Evolutionary conservation across 2,888 invertebrate genomes (phyloP), one percentile per base, ranked within the genome.

Genomic region (Biston stratarius): DNA sequence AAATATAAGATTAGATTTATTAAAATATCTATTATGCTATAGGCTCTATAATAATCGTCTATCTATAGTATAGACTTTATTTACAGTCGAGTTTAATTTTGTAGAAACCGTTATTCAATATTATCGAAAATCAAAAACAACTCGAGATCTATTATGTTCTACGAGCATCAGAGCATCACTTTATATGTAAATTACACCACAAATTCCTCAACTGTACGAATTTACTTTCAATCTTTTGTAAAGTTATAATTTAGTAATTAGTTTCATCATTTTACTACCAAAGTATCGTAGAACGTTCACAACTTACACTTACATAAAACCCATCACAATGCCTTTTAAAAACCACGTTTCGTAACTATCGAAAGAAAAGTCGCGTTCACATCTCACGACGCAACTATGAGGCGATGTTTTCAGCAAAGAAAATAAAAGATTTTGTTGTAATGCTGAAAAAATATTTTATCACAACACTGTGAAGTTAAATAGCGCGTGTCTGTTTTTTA

Each of bases 341-440:
- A 59, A 59, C 45, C 24, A 38, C 67, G 12, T 38, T 14, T 48
- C 49, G 5, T 52, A 51, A 44, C 33, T 62, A 71, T 56, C 67
- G 72, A 72, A 70, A 70, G 67, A 76, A 73, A 69, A 70, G 67
- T 67, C 61, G 68, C 61, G 44, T 67, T 59, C 12, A 57, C 52
- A 58, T 38, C 56, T 15, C 5, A 15, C 10, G 33, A 6, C 38
- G 48, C 38, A 61, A 42, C 11, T 47, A 0, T 47, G 45, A 66
- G 57, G 45, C 66, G 61, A 66, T 61, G 3, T 38, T 38, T 38
- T 38, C 38, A 10, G 15, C 3, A 9, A n/a, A n/a, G n/a, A n/a
- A n/a, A n/a, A n/a, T n/a, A n/a, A n/a, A n/a, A 45, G 40, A 34
- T 24, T 3, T 24, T 24, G 24, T 24, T 24, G 24, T 24, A 24